Percentiles rank a stretch among this genome's conserved stretches.
Evolutionary conservation across 2,888 invertebrate genomes (phyloP).

Genomic region (Mactromeris polynyma): DNA sequence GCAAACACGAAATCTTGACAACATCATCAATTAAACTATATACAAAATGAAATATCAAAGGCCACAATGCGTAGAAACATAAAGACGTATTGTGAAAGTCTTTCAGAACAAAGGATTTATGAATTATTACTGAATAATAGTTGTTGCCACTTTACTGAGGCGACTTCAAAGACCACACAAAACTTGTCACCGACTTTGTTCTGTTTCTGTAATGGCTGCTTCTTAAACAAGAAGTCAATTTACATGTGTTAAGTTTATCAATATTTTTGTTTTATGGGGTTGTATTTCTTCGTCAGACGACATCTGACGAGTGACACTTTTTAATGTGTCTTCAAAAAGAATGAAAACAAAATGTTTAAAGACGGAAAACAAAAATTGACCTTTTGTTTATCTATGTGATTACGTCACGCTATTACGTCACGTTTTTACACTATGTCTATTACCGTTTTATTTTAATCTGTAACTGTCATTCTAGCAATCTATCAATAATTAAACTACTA

Average conservation of each 20-base stretch:
- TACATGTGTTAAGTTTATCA: neutral
- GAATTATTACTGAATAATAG: neutral
- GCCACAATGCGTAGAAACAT: neutral
- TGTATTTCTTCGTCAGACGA: neutral
- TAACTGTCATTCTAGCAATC: too few species aligned
- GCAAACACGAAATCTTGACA: constrained; percentile 36
- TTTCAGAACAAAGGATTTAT: neutral
- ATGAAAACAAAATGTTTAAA: too few species aligned
- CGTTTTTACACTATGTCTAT: too few species aligned
- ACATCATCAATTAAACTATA: constrained; percentile 31
- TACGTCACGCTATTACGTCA: too few species aligned
- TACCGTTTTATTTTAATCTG: too few species aligned
- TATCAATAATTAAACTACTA: too few species aligned
- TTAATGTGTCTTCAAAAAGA: constrained; percentile 2
- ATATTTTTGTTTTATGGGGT: neutral
- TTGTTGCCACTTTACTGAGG: neutral
- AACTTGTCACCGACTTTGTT: neutral
- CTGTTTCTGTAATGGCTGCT: neutral
- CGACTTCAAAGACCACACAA: neutral
- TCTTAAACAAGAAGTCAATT: neutral
- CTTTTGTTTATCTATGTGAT: too few species aligned
- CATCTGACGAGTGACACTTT: neutral
- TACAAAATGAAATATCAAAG: constrained; percentile 22
- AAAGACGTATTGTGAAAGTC: neutral
- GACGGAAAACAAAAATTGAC: too few species aligned